These are phyloP conservation scores for Pristionchus maxplancki DNA, from an alignment of 2,888 invertebrate species.

Conservation along the genomic window DNA sequence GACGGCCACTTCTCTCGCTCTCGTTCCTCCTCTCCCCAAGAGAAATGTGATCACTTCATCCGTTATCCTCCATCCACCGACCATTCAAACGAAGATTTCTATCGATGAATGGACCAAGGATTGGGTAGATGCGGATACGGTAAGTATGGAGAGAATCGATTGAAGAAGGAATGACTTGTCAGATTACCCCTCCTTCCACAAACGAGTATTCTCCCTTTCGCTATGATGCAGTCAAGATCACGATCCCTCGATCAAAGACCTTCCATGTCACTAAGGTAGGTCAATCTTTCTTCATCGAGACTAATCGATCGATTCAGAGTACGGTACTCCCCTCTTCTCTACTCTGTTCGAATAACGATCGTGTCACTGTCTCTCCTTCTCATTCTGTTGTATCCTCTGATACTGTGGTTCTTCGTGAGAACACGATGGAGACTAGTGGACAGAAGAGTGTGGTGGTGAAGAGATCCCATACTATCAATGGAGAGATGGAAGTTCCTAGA, in stretches of 20 bases:
- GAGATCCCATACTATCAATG: not conserved
- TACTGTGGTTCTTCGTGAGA: not conserved
- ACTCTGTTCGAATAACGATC: not conserved
- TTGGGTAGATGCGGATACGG: not conserved
- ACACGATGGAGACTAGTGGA: not conserved
- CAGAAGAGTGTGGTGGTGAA: not conserved
- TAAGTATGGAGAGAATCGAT: not conserved
- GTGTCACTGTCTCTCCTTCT: not conserved
- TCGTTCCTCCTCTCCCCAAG: conserved; percentile 6
- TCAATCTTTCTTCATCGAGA: not conserved
- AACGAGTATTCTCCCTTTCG: not conserved
- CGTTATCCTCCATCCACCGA: not conserved
- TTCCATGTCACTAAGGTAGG: conserved; percentile 15
- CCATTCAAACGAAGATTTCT: too few relatives aligned
- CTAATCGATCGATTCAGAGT: not conserved
- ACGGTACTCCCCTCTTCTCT: not conserved
- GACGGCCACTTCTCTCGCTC: not conserved
- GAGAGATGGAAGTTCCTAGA: not conserved
- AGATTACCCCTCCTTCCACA: not conserved
- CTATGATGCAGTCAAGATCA: not conserved
- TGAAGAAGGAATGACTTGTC: not conserved
- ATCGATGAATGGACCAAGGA: not conserved
- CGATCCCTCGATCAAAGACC: not conserved
- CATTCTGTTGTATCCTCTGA: not conserved
- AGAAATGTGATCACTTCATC: not conserved